Percentiles rank a stretch among this genome's conserved stretches.
These are phyloP conservation scores for Synanthedon tipuliformis DNA, from an alignment of 2,888 invertebrate species.

Conservation along the genomic window DNA sequence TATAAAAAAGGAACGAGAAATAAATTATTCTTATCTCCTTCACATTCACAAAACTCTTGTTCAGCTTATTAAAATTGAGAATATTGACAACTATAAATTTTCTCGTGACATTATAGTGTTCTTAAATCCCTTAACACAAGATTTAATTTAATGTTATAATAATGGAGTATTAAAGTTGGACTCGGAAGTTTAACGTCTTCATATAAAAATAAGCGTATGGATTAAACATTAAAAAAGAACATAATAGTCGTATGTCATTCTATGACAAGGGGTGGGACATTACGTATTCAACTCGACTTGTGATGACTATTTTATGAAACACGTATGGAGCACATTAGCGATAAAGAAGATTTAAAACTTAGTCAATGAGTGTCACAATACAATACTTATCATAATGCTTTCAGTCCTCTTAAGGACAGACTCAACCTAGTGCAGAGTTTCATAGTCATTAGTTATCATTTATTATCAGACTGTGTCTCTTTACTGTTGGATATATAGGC, in stretches of 20 bases:
- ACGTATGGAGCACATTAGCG: not conserved
- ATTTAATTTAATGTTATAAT: constrained; percentile 19
- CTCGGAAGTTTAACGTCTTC: constrained; percentile 35
- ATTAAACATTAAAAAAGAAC: constrained; percentile 23
- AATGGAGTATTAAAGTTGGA: constrained; percentile 40
- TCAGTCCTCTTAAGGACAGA: too few relatives aligned
- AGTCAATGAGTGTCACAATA: too few relatives aligned
- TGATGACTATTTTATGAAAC: constrained; percentile 9
- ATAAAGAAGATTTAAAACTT: too few relatives aligned
- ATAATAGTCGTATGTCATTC: constrained; percentile 32
- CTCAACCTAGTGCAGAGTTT: too few relatives aligned
- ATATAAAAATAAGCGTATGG: constrained; percentile 20
- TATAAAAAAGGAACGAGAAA: too few relatives aligned
- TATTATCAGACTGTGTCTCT: too few relatives aligned
- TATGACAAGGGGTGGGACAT: constrained; percentile 20
- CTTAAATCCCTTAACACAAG: constrained; percentile 16
- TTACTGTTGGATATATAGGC: too few relatives aligned
- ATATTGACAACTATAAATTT: constrained; percentile 11
- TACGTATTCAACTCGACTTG: constrained; percentile 1
- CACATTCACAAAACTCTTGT: constrained; percentile 1
- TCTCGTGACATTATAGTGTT: constrained; percentile 17
- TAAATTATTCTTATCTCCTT: not conserved
- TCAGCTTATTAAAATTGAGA: constrained; percentile 4
- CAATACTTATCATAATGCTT: too few relatives aligned
- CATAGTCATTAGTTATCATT: too few relatives aligned